A percentile compares a stretch with the other conserved stretches of the same genome.
Evolutionary conservation across 2,888 invertebrate genomes (phyloP).

Genomic region (Epirrhoe tristata): DNA sequence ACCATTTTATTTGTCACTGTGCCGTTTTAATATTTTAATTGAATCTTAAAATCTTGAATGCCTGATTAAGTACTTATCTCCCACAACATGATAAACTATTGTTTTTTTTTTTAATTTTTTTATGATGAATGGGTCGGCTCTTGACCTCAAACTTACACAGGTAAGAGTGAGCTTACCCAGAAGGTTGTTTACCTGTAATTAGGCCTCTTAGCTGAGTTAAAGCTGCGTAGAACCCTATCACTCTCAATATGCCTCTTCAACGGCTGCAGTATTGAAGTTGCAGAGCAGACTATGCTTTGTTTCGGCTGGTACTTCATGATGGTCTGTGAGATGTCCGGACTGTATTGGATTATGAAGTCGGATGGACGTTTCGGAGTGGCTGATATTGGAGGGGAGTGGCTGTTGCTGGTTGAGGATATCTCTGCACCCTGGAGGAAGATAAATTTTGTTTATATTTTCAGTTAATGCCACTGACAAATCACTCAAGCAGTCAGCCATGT

Average conservation of each 20-base stretch:
- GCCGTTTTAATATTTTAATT: too few species aligned
- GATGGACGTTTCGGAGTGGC: slow-evolving; percentile 56
- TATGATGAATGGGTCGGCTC: too few species aligned
- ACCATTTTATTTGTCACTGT: too few species aligned
- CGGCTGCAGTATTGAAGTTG: slow-evolving; percentile 14
- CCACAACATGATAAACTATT: too few species aligned
- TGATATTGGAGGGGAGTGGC: slow-evolving; percentile 60
- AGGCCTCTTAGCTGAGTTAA: slow-evolving; percentile 44
- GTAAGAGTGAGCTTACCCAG: too few species aligned
- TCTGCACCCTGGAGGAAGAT: slow-evolving; percentile 40
- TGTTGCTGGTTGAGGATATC: slow-evolving; percentile 58
- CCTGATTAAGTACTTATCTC: too few species aligned
- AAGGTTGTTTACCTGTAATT: slow-evolving; percentile 43
- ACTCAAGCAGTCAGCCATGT: too few species aligned
- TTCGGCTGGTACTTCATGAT: slow-evolving; percentile 38
- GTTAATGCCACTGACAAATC: too few species aligned
- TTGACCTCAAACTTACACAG: too few species aligned
- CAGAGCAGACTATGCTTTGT: slow-evolving; percentile 17
- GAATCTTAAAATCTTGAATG: too few species aligned
- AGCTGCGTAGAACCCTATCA: slow-evolving; percentile 68
- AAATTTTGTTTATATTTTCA: neutral
- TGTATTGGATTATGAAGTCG: slow-evolving; percentile 45
- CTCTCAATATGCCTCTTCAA: slow-evolving; percentile 41
- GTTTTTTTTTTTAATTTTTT: too few species aligned
- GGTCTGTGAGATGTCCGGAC: slow-evolving; percentile 42